phyloP scores from a whole-genome alignment of 2,797 vertebrate genomes.

The Typhlichthys subterraneus region DNA sequence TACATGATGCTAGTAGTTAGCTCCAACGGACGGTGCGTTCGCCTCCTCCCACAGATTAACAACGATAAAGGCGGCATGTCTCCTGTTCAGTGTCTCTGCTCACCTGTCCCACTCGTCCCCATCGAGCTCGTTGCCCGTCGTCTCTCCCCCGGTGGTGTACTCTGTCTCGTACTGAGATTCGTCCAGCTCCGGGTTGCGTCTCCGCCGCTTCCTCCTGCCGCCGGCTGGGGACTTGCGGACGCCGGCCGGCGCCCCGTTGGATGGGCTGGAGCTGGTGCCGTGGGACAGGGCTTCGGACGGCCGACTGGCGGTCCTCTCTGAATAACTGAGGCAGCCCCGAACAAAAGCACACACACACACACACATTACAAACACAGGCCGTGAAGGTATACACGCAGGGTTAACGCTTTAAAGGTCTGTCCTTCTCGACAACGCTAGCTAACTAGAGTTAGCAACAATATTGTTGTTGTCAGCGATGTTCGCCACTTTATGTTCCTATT shows the following conservation, averaged over 20 bases:
- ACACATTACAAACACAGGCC: no score
- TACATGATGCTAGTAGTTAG: no score
- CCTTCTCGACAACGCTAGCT: no score
- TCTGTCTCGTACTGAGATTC: conserved; percentile 90
- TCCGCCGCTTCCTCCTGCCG: conserved; percentile 74
- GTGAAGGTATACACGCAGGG: no score
- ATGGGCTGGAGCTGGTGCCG: conserved; percentile 76
- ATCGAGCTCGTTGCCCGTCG: conserved; percentile 81
- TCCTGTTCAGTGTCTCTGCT: conserved; percentile 25
- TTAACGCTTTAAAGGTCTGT: no score
- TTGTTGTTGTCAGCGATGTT: no score
- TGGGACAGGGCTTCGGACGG: conserved; percentile 62
- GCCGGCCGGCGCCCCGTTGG: conserved; percentile 61
- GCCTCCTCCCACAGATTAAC: conserved; percentile 12
- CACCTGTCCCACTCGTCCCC: conserved; percentile 77
- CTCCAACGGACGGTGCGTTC: no score
- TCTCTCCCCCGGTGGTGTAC: conserved; percentile 88
- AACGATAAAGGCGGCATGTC: no score
- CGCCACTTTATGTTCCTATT: no score
- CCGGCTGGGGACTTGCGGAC: conserved; percentile 75
- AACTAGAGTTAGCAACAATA: no score
- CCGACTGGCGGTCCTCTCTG: conserved; percentile 57
- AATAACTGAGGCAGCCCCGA: conserved; percentile 62
- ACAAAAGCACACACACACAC: background rate
- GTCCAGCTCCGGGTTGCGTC: conserved; percentile 80